Evolutionary conservation across 2,113 vertebrate genomes (phyloP).

Genomic region (Callopanchax toddi): DNA sequence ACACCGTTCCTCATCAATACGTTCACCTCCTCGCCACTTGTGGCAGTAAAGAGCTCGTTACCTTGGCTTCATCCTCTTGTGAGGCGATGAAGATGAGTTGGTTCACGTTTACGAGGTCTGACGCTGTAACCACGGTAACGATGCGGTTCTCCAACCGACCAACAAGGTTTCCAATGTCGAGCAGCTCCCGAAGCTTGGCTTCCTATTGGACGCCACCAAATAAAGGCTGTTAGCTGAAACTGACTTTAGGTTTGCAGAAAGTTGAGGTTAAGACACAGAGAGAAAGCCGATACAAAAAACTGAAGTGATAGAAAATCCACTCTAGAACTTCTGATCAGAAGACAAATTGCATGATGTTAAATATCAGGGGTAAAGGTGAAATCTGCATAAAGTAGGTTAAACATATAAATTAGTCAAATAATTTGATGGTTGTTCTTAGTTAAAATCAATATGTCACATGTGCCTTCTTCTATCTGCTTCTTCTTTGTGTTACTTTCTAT

Average conservation of each 20-base stretch:
- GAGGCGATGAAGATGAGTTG: constrained; percentile 95
- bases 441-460: too few species aligned
- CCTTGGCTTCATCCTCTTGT: constrained; percentile 97
- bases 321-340: too few species aligned
- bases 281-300: too few species aligned
- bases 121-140: constrained; percentile 94
- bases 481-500: too few species aligned
- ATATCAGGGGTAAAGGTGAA: too few species aligned
- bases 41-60: constrained; percentile 49
- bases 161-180: constrained; percentile 91
- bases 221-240: neutral
- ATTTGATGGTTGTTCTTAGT: too few species aligned
- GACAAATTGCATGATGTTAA: too few species aligned
- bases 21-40: neutral
- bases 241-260: neutral
- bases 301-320: too few species aligned
- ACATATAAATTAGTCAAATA: too few species aligned
- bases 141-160: constrained; percentile 93
- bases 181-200: constrained; percentile 92
- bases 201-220: constrained; percentile 80
- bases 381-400: too few species aligned
- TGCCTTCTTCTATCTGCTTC: too few species aligned
- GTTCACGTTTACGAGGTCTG: constrained; percentile 93
- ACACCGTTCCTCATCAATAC: constrained; percentile 4
- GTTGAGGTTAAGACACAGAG: too few species aligned